These are phyloP conservation scores for Lasioglossum figueresi DNA, from an alignment of 2,888 invertebrate genomes.

Conservation along the genomic window DNA sequence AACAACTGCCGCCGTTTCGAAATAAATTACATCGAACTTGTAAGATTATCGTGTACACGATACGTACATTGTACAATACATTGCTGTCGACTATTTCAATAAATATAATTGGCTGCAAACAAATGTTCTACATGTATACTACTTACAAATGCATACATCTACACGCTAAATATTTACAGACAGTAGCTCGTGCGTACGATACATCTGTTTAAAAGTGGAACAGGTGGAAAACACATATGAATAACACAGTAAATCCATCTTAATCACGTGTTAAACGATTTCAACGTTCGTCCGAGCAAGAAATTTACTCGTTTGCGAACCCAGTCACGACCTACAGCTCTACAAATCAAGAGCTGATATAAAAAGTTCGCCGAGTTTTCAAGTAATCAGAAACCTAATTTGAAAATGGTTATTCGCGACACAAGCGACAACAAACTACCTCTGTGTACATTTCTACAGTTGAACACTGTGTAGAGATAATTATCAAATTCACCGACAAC, in stretches of 20 bases:
- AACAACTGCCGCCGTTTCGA: background rate
- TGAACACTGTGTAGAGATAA: background rate
- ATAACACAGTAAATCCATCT: background rate
- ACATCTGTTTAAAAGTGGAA: background rate
- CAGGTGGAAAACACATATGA: background rate
- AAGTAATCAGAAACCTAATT: constrained; percentile 1
- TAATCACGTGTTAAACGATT: background rate
- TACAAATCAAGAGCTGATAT: background rate
- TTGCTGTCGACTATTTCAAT: background rate
- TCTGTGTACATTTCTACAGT: background rate
- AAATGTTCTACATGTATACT: background rate
- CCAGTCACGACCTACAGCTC: background rate
- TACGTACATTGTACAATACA: too few species aligned
- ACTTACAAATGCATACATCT: background rate
- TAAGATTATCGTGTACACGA: background rate
- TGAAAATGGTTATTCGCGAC: background rate
- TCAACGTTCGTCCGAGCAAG: background rate
- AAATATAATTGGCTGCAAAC: background rate
- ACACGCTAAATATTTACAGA: too few species aligned
- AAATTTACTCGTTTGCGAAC: background rate
- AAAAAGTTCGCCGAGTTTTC: background rate
- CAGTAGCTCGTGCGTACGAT: too few species aligned
- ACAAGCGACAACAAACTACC: background rate
- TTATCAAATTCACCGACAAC: background rate
- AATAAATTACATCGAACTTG: background rate